Conservation (phyloP, 2,888 invertebrate species). For the Andrena marginata region DNA sequence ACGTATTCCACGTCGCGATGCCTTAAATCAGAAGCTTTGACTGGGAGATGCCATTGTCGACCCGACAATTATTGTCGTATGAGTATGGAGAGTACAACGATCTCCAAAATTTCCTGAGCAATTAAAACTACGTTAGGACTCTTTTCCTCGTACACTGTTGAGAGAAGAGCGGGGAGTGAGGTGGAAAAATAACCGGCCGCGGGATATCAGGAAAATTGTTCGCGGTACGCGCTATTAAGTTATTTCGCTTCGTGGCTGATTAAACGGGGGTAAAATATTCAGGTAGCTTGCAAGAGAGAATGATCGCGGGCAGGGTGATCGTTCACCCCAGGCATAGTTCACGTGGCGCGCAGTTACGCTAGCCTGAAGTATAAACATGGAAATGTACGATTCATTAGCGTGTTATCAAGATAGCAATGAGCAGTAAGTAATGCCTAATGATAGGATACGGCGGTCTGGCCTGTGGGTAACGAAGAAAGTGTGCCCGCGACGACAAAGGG, state of each 20-base stretch:
- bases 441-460: conserved; percentile 37
- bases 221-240: too few species aligned
- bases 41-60: conserved; percentile 30
- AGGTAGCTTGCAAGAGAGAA: neutral
- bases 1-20: neutral
- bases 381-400: conserved; percentile 45
- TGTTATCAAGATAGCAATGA: conserved; percentile 47
- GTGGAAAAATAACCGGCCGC: neutral
- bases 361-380: conserved; percentile 18
- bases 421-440: conserved; percentile 56
- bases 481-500: conserved; percentile 68
- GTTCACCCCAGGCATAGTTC: neutral
- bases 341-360: neutral
- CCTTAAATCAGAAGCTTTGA: conserved; percentile 30
- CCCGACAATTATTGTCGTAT: conserved; percentile 3
- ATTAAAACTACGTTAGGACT: conserved; percentile 8
- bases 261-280: neutral
- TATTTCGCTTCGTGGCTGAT: neutral
- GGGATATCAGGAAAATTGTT: neutral
- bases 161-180: neutral
- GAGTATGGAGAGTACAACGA: neutral
- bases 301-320: neutral
- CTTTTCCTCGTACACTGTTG: neutral
- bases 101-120: conserved; percentile 37
- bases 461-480: conserved; percentile 50